Evolutionary conservation across 2,797 vertebrate species (phyloP).

Genomic region (Buphagus erythrorhynchus): DNA sequence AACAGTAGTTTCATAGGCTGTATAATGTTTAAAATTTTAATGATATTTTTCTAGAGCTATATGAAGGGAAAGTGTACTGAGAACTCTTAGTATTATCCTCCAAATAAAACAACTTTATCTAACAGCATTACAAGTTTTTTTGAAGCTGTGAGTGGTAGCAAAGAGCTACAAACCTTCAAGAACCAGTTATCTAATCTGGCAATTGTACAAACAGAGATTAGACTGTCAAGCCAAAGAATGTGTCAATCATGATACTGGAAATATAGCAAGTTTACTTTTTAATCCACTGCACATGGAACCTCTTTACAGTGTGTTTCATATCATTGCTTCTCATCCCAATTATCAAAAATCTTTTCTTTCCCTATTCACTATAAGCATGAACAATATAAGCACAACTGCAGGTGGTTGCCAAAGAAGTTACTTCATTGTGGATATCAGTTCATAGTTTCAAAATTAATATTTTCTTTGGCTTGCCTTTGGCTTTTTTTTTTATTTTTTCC

Average conservation of each 20-base stretch:
- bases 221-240: not conserved
- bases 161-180: not conserved
- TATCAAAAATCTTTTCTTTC: slow-evolving; percentile 18
- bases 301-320: slow-evolving; percentile 48
- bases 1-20: not conserved
- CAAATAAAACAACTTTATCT: not conserved
- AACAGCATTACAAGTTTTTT: not conserved
- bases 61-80: not conserved
- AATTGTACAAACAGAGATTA: not conserved
- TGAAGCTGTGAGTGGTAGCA: not conserved
- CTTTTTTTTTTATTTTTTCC: slow-evolving; percentile 54
- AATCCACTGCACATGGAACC: slow-evolving; percentile 18
- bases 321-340: not conserved
- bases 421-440: slow-evolving; percentile 62
- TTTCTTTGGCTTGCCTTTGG: slow-evolving; percentile 62
- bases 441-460: slow-evolving; percentile 69
- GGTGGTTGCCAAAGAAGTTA: slow-evolving; percentile 68
- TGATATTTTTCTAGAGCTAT: not conserved
- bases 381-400: slow-evolving; percentile 35
- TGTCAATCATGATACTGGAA: slow-evolving; percentile 19
- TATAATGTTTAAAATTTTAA: not conserved
- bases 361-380: slow-evolving; percentile 2
- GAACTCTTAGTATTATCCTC: not conserved
- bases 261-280: not conserved
- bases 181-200: not conserved